These are phyloP conservation scores for Athalia circularis DNA, from an alignment of 2,888 invertebrate genomes.

Conservation along the genomic window DNA sequence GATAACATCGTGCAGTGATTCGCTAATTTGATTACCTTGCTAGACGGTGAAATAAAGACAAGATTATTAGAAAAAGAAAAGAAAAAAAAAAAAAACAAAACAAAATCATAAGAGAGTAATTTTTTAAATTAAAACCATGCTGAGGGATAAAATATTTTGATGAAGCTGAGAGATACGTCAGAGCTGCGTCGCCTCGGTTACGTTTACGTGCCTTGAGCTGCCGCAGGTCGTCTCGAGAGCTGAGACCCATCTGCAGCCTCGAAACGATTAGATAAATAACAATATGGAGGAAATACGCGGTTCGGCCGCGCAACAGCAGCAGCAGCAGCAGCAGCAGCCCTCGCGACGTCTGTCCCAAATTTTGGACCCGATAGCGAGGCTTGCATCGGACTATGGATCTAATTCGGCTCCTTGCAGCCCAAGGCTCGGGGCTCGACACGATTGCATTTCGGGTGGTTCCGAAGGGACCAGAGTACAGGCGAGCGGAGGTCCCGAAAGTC, in stretches of 20 bases:
- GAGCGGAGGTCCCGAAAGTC: constrained; percentile 81
- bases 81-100: no score
- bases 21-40: no score
- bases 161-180: background rate
- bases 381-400: constrained; percentile 76
- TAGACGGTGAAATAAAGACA: no score
- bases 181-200: background rate
- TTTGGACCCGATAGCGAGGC: constrained; percentile 86
- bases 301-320: constrained; percentile 63
- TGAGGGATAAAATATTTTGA: no score
- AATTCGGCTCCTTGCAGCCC: constrained; percentile 76
- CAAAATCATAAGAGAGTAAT: no score
- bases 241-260: background rate
- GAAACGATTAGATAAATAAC: constrained; percentile 29
- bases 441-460: constrained; percentile 21
- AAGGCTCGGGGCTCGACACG: constrained; percentile 64
- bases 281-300: constrained; percentile 70
- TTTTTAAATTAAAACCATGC: no score
- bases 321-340: constrained; percentile 60
- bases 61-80: no score
- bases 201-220: constrained; percentile 21
- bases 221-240: background rate
- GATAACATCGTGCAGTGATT: no score
- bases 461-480: constrained; percentile 63
- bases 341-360: constrained; percentile 88